Conservation (phyloP, 2,113 vertebrate genomes). For the Carassius carassius region DNA sequence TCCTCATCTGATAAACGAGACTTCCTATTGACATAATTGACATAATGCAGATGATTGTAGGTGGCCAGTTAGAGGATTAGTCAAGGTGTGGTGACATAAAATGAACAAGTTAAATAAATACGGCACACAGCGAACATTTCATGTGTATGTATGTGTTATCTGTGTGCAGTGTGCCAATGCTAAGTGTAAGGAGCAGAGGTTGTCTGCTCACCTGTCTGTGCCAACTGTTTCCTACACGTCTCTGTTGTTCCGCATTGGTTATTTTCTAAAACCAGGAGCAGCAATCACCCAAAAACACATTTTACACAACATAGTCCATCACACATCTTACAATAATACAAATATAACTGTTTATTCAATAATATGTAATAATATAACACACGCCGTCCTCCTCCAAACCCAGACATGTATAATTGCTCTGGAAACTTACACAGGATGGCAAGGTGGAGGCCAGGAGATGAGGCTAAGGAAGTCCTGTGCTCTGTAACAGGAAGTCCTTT, state of each 20-base stretch:
- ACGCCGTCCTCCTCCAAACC: conserved; percentile 64
- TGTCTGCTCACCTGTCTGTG: conserved; percentile 41
- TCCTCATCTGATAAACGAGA: conserved; percentile 21
- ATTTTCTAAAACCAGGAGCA: not conserved
- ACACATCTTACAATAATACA: conserved; percentile 75
- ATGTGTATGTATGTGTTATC: not conserved
- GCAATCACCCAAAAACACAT: not conserved
- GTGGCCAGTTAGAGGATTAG: conserved; percentile 27
- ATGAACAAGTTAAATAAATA: not conserved
- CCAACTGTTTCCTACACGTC: conserved; percentile 42
- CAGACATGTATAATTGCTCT: conserved; percentile 66
- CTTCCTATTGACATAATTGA: conserved; percentile 21
- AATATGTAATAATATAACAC: conserved; percentile 72
- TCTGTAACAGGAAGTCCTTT: conserved; percentile 63
- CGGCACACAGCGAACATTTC: not conserved
- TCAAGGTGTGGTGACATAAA: conserved; percentile 11
- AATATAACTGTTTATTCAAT: conserved; percentile 80
- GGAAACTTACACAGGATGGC: conserved; percentile 71
- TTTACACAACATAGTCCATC: conserved; percentile 40
- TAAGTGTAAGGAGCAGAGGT: conserved; percentile 25
- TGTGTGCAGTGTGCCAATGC: conserved; percentile 18
- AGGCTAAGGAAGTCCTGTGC: conserved; percentile 40
- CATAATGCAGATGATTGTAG: conserved; percentile 28
- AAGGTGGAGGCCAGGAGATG: conserved; percentile 65
- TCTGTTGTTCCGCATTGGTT: conserved; percentile 12